Base-by-base conservation (phyloP, 2,797 vertebrate genomes). In the Spizella passerina region DNA sequence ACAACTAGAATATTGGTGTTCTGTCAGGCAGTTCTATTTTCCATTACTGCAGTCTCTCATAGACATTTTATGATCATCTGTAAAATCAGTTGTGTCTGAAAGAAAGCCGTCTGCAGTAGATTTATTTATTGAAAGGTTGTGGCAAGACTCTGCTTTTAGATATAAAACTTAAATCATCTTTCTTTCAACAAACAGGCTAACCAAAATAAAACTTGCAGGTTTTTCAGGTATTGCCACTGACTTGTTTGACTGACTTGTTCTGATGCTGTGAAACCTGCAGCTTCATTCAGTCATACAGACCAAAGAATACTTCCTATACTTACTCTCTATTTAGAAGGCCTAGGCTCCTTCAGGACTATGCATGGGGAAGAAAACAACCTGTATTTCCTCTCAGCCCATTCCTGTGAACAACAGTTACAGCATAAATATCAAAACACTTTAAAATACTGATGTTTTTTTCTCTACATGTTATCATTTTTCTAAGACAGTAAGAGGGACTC, bases 21-120 rank as follows among this genome's bases (percentile, higher is more conserved):
- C 93, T 93, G 79, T 95, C 95, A 97, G 86, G 81, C 69, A 96
- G 84, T 95, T 96, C 96, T 97, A 75, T 97, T 98, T 98, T 97
- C 72, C 60, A 92, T 94, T 97, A 95, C 65, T 90, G 49, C 53
- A 85, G 55, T 70, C 56, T 96, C 83, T 97, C 93, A 94, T 89
- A 93, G 94, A 95, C 96, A 97, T 98, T 98, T 98, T 96, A 94
- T 97, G 96, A 97, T 98, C 94, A 98, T 98, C 97, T 97, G 95
- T 98, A 98, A 99, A 98, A 98, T 98, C 97, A 97, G 88, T 96
- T 98, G 94, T 98, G 96, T 97, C 97, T 97, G 97, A 97, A 80
- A 97, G 94, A 97, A 98, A 97, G 81, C 86, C 95, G 88, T 97
- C 95, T 96, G 93, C 94, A 97, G 96, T 97, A 97, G 98, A 98